A percentile compares a stretch with the other conserved stretches of the same genome.
Evolutionary conservation across 2,888 invertebrate species (phyloP).

Genomic region (Coleophora flavipennella): DNA sequence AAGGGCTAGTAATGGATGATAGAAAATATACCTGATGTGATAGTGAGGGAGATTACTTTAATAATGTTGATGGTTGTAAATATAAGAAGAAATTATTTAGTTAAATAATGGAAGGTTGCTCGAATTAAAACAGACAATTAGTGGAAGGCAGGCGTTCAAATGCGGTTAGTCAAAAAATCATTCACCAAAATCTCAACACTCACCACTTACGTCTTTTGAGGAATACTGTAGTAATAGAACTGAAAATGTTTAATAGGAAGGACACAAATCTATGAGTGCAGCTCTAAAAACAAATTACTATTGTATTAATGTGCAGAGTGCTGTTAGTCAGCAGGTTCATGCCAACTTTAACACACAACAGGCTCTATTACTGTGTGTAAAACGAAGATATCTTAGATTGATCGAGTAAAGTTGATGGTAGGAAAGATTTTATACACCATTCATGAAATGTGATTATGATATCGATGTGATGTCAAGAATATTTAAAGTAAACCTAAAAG

Average conservation of each 20-base stretch:
- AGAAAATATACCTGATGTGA: not conserved
- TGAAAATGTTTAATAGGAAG: conserved; percentile 58
- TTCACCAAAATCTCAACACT: conserved; percentile 66
- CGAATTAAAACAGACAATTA: too few relatives aligned
- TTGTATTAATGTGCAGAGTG: conserved; percentile 55
- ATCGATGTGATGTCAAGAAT: conserved; percentile 16
- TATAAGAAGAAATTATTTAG: too few relatives aligned
- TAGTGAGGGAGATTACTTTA: too few relatives aligned
- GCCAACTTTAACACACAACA: conserved; percentile 59
- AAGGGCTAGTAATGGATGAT: not conserved
- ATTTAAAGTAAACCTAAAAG: conserved; percentile 7
- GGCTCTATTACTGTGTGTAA: conserved; percentile 46
- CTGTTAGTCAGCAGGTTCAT: conserved; percentile 67
- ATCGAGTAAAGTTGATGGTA: conserved; percentile 11
- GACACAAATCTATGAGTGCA: conserved; percentile 63
- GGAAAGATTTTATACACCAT: conserved; percentile 39
- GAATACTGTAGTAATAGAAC: conserved; percentile 61
- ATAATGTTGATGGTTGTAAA: too few relatives aligned
- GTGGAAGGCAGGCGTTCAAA: conserved; percentile 16
- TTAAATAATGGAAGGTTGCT: too few relatives aligned
- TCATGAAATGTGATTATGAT: conserved; percentile 31
- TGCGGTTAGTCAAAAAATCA: conserved; percentile 52
- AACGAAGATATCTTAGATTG: conserved; percentile 62
- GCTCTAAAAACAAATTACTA: conserved; percentile 40
- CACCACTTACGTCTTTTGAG: conserved; percentile 65